Evolutionary conservation across 2,888 invertebrate genomes (phyloP), one percentile per base, ranked within the genome.

Genomic region (Psylliodes chrysocephalus): DNA sequence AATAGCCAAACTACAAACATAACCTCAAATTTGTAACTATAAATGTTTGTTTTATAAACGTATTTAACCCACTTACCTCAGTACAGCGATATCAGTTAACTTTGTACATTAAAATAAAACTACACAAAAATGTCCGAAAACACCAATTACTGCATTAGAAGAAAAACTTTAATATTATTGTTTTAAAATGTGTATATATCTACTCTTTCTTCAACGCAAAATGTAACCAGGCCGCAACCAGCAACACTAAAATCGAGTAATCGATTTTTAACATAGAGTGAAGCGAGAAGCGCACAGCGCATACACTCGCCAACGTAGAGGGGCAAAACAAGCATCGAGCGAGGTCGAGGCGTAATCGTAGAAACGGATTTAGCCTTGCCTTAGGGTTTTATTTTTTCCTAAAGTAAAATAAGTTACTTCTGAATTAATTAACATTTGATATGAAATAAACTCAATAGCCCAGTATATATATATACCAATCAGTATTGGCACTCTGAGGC

Each of bases 271-370:
- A 14, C 10, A 19, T 12, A 25, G 1, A n/a, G 46, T 22, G 46
- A 46, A 46, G 25, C 46, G 22, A 46, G 22, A 19, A 14, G 18
- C 22, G 18, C 46, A 46, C 22, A 22, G 46, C 46, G 46, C 46
- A 46, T 46, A 46, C 19, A 10, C 46, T 46, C 19, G 46, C 46
- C 46, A 46, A 46, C 22, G 46, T 46, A 46, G 46, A 22, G 46
- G 46, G 46, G 46, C 46, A 46, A 22, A 46, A 46, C 22, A 6
- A 8, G 6, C 22, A 46, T 46, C 46, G 46, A 46, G 46, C 46
- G 46, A 46, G 46, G 46, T 46, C 46, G 46, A 8, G 14, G 14
- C 46, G 22, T 25, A n/a, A 12, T 10, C 8, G n/a, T 22, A 46
- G 46, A 12, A 14, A 14, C 46, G 46, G 46, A 5, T n/a, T n/a